Evolutionary conservation across 2,113 vertebrate species (phyloP).

Genomic region (Nerophis lumbriciformis): DNA sequence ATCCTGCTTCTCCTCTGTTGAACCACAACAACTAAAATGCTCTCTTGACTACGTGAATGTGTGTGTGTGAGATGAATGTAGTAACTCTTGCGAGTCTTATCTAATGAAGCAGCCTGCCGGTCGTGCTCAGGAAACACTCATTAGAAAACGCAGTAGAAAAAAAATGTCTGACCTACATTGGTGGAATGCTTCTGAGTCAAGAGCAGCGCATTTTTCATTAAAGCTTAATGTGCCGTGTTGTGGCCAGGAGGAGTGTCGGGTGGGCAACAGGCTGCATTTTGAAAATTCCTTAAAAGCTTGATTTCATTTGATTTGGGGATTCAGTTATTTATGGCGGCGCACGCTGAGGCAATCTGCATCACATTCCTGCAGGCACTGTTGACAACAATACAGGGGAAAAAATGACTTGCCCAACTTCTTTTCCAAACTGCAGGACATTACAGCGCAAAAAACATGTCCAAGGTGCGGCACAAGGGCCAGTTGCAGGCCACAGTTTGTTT

Average conservation of each 20-base stretch:
- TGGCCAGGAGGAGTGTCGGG: background rate
- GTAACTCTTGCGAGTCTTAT: slow-evolving; percentile 38
- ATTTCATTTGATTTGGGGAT: background rate
- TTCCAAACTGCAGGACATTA: background rate
- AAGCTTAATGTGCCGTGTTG: slow-evolving; percentile 13
- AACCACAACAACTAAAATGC: too few species aligned
- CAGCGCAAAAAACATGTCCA: background rate
- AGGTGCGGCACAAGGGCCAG: too few species aligned
- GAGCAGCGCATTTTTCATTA: slow-evolving; percentile 13
- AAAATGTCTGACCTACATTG: slow-evolving; percentile 45
- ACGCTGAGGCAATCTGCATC: background rate
- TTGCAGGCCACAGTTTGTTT: too few species aligned
- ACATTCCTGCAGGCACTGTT: background rate
- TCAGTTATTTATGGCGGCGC: slow-evolving; percentile 1
- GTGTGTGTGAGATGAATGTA: too few species aligned
- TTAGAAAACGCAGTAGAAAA: slow-evolving; percentile 37
- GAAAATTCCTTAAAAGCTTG: slow-evolving; percentile 13
- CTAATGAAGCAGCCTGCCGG: slow-evolving; percentile 44
- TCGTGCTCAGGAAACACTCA: slow-evolving; percentile 46
- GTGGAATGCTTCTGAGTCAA: slow-evolving; percentile 29
- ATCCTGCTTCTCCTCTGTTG: too few species aligned
- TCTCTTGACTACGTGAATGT: too few species aligned
- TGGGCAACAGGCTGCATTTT: slow-evolving; percentile 8
- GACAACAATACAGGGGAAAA: background rate
- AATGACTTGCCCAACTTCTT: background rate